Evolutionary conservation across 2,113 vertebrate genomes (phyloP).

Genomic region (Recurvirostra avosetta): DNA sequence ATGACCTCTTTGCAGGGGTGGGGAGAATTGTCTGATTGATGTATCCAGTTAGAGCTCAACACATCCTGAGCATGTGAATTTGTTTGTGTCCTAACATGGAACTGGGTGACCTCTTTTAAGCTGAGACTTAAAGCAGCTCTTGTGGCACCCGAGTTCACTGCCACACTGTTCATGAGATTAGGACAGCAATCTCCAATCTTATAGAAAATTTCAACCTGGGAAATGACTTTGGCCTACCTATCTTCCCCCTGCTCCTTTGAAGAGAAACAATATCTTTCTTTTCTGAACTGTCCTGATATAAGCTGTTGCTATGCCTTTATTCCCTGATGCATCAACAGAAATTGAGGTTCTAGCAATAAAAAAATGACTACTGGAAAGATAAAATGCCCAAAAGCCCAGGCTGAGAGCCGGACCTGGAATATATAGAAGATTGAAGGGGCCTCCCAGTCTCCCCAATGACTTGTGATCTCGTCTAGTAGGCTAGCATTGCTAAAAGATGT

Average conservation of each 20-base stretch:
- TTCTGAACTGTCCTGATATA: not conserved
- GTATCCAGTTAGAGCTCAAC: not conserved
- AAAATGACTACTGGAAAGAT: not conserved
- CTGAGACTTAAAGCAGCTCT: not conserved
- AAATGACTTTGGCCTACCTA: not conserved
- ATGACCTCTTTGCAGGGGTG: accelerated
- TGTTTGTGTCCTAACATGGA: not conserved
- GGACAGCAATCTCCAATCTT: not conserved
- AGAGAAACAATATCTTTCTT: not conserved
- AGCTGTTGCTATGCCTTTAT: not conserved
- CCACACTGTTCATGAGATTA: not conserved
- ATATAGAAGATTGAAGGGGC: not conserved
- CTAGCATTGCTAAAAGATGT: not conserved
- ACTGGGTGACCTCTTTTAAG: not conserved
- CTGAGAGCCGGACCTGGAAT: not conserved
- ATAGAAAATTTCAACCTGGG: not conserved
- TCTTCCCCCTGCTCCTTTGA: not conserved
- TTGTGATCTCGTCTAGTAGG: not conserved
- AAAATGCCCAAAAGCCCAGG: not conserved
- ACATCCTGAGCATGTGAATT: not conserved
- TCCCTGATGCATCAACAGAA: not conserved
- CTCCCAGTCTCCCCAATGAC: not conserved
- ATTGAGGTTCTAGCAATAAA: not conserved
- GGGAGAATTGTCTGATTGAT: not conserved
- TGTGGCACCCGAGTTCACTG: not conserved